A percentile compares a stretch with the other conserved stretches of the same genome.
Conservation (phyloP, 2,888 invertebrate species). For the Glaucopsyche alexis region DNA sequence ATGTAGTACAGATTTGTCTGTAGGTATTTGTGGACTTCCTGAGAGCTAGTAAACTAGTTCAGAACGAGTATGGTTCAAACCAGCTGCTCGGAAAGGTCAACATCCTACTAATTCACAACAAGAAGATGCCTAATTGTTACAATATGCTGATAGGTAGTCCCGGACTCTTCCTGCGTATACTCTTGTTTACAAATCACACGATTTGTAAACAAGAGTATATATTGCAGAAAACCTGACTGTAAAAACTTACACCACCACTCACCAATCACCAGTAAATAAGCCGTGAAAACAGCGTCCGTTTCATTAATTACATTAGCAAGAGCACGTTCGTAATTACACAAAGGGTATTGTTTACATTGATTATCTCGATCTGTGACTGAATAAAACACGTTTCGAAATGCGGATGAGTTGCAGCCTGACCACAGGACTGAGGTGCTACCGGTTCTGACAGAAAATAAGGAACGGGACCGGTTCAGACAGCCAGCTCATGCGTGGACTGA, state of each 20-base stretch:
- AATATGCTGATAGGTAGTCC: neutral
- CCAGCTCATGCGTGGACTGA: neutral
- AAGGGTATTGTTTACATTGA: constrained; percentile 16
- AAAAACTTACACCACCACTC: too few species aligned
- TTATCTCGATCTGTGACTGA: neutral
- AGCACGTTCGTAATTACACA: neutral
- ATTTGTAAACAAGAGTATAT: too few species aligned
- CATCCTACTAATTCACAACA: neutral
- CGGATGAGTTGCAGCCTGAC: neutral
- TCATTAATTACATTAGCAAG: neutral
- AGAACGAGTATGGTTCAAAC: neutral
- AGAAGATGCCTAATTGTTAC: neutral
- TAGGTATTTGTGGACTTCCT: neutral
- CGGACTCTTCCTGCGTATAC: neutral
- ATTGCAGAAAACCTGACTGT: too few species aligned
- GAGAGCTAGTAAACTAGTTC: neutral
- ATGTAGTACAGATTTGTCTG: neutral
- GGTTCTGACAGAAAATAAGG: neutral
- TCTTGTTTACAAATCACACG: neutral
- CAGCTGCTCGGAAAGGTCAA: neutral
- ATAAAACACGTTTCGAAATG: neutral
- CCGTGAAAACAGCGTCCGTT: neutral
- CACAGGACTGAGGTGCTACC: neutral
- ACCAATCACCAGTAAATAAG: neutral
- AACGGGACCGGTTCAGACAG: neutral